Conservation (phyloP, 2,888 invertebrate species). For the Sialis lutaria region DNA sequence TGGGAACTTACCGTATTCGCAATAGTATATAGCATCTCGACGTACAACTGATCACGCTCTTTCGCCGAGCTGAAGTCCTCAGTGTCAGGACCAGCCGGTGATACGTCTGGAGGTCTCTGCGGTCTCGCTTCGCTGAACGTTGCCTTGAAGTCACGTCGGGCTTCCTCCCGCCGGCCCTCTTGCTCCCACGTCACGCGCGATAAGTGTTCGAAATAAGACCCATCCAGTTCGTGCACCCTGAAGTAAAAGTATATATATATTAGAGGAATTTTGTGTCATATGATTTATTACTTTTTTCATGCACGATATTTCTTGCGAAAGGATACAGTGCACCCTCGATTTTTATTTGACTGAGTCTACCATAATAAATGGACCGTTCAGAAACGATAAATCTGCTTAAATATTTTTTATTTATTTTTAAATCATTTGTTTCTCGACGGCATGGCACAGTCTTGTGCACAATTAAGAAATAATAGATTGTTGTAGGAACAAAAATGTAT, state of each 20-base stretch:
- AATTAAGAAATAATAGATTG: no score
- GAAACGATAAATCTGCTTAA: no score
- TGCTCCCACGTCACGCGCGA: constrained; percentile 85
- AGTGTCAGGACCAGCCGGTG: constrained; percentile 20
- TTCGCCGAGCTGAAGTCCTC: constrained; percentile 22
- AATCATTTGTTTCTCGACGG: no score
- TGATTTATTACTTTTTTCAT: no score
- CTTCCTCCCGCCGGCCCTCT: constrained; percentile 69
- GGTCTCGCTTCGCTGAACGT: constrained; percentile 42
- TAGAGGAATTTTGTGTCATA: no score
- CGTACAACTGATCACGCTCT: constrained; percentile 57
- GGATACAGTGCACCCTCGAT: no score
- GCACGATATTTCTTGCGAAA: no score
- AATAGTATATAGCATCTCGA: constrained; percentile 89
- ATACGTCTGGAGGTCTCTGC: constrained; percentile 26
- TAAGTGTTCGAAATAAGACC: constrained; percentile 88
- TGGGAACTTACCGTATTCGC: constrained; percentile 65
- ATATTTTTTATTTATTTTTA: no score
- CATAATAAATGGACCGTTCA: no score
- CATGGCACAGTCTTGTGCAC: no score
- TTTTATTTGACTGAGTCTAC: no score
- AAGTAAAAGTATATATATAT: constrained; percentile 11
- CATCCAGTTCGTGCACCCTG: constrained; percentile 89
- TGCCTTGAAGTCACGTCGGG: constrained; percentile 56
- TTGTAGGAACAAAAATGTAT: no score